Evolutionary conservation across 2,888 invertebrate genomes (phyloP), one percentile per base, ranked within the genome.

Genomic region (Sialis fuliginosa): DNA sequence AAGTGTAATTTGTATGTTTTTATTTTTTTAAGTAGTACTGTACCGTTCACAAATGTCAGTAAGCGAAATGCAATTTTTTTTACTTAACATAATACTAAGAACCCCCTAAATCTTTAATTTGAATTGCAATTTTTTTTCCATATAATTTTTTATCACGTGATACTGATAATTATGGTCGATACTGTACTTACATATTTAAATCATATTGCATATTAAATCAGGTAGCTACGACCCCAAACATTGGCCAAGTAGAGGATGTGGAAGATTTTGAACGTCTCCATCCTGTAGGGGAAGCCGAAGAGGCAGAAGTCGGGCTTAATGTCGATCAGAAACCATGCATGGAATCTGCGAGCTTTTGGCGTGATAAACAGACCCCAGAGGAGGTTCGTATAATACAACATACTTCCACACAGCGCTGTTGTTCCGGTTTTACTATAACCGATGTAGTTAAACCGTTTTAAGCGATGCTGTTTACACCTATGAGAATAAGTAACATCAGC

Each of bases 311-410:
- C 12, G 39, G 42, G n/a, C 30, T 39, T 32, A 33, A 46, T 32
- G n/a, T 39, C 7, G 22, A 22, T 41, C 12, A 33, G 43, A 10
- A 45, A n/a, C 30, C 39, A 32, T 30, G 41, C 12, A 33, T 8
- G n/a, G 40, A 41, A 37, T 44, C 39, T 32, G 44, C 43, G 31
- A 50, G 42, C 35, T 50, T 51, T 44, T 51, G 51, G 51, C 50
- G 47, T 31, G 48, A 48, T 33, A 43, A 45, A 12, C 39, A 45
- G 13, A 39, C 45, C 6, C 48, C 41, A 37, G 49, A 50, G 6
- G 48, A 50, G 44, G 45, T 52, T 31, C 30, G 50, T 42, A 22
- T 40, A 49, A 41, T 46, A 6, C 51, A 51, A 42, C 40, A 35
- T 40, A n/a, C n/a, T n/a, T n/a, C n/a, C n/a, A n/a, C n/a, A n/a